Evolutionary conservation across 35 echinoderm and acorn worm genomes (phyloP), one percentile per base, ranked within the genome.

Genomic region (Holothuria glaberrima): DNA sequence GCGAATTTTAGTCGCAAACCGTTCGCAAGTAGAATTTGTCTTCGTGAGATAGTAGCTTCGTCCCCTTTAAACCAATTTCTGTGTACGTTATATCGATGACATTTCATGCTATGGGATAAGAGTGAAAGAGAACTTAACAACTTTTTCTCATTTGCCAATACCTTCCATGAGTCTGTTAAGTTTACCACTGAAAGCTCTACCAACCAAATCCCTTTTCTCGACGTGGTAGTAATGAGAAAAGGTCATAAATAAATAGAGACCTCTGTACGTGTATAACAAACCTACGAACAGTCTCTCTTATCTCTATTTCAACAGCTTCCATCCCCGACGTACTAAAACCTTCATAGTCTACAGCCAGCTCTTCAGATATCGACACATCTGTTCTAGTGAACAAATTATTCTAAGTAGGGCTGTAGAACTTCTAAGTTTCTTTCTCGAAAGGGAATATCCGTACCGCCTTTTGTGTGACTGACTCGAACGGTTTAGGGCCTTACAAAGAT

Each of bases 71-170:
- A 65, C 28, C 62, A 65, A 12, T 75, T 30, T 41, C 71, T 75
- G 26, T 75, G 71, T 75, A 9, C 71, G 25, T 30, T 33, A 75
- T 41, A 31, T 75, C 7, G 71, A 75, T 30, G 26, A 75, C 35
- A 75, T 75, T 75, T 75, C 20, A 31, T 75, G 71, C 71, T 35
- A 41, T 35, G 24, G 71, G 71, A 75, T 75, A 41, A 30, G 71
- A n/a, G 71, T 75, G 71, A 75, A 75, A 30, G 9, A 33, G 71
- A 33, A 75, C 71, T 75, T 75, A 29, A 2, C 17, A 41, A 2
- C 71, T 26, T 20, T 21, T 75, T 75, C 20, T 30, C 71, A 30
- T 35, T 75, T 31, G 35, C 71, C 71, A 75, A 75, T 21, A 19
- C 9, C 24, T 75, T 7, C 26, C 71, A 75, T 75, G 71, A 31